Conservation (phyloP, 2,113 vertebrate species). For the Dicentrarchus labrax region DNA sequence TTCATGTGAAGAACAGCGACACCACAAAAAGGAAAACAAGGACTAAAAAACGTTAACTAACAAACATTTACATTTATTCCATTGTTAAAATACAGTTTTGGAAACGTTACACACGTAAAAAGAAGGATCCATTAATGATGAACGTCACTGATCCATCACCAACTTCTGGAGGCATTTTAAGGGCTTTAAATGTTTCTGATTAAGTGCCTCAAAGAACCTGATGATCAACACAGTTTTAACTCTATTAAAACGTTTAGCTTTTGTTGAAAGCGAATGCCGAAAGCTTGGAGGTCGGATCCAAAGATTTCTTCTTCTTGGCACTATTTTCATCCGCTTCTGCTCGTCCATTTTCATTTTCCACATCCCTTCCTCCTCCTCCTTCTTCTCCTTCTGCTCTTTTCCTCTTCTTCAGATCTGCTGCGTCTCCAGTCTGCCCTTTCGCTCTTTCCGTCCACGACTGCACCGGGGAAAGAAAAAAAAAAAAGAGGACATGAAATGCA, state of each 20-base stretch:
- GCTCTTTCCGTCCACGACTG: slow-evolving; percentile 92
- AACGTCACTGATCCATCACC: not conserved
- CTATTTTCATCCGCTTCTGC: slow-evolving; percentile 70
- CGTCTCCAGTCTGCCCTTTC: slow-evolving; percentile 78
- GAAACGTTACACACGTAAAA: not conserved
- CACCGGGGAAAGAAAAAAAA: not conserved
- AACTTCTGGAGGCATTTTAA: not conserved
- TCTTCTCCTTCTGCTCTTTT: slow-evolving; percentile 78
- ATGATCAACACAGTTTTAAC: no score
- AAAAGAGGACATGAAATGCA: not conserved
- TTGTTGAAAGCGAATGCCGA: slow-evolving; percentile 93
- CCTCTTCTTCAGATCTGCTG: slow-evolving; percentile 88
- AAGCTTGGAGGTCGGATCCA: slow-evolving; percentile 85
- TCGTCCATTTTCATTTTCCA: slow-evolving; percentile 46
- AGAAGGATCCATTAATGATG: not conserved
- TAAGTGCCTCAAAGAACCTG: not conserved
- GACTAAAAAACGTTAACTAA: not conserved
- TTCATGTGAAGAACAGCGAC: not conserved
- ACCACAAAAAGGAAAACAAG: not conserved
- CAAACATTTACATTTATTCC: slow-evolving; percentile 66
- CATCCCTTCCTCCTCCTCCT: slow-evolving; percentile 35
- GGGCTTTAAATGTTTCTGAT: not conserved
- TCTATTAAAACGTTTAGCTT: slow-evolving; percentile 69
- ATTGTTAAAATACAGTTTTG: slow-evolving; percentile 48
- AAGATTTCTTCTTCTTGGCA: slow-evolving; percentile 87